Percentiles rank a stretch among this genome's conserved stretches.
Evolutionary conservation across 2,888 invertebrate species (phyloP).

Genomic region (Prostheceraeus crozeri): DNA sequence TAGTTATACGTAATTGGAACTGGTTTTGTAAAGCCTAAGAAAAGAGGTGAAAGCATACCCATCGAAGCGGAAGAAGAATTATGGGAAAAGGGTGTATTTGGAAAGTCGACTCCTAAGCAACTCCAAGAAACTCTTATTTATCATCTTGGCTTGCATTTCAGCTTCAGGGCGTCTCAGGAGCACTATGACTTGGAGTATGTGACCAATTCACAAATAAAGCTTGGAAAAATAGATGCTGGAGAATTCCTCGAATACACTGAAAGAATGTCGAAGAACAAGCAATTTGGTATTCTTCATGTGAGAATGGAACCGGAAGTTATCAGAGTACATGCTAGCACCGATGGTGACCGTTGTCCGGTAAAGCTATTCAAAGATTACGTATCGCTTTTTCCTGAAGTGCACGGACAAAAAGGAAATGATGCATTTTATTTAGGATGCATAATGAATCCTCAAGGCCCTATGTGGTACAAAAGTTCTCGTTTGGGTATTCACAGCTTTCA

Average conservation of each 20-base stretch:
- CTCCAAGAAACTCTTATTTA: not conserved
- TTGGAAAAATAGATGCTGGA: not conserved
- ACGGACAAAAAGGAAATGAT: not conserved
- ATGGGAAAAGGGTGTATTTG: conserved; percentile 12
- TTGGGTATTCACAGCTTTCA: not conserved
- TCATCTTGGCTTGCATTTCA: conserved; percentile 3
- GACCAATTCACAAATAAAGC: not conserved
- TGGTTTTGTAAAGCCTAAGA: not conserved
- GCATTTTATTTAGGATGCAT: not conserved
- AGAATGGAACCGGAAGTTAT: conserved; percentile 1
- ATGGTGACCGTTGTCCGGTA: not conserved
- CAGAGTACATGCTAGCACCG: not conserved
- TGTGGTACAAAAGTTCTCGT: conserved; percentile 2
- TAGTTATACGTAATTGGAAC: no score
- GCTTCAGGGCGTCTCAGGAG: conserved; percentile 1
- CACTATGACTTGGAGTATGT: not conserved
- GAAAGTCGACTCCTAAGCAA: not conserved
- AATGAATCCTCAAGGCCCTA: not conserved
- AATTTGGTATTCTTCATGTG: not conserved
- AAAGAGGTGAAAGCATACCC: not conserved
- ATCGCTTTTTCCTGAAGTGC: not conserved
- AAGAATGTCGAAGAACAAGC: not conserved
- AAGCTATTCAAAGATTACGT: conserved; percentile 4
- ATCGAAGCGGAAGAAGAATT: conserved; percentile 8
- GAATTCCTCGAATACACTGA: not conserved